Conservation (phyloP, 2,797 vertebrate genomes). For the Arnoldichthys spilopterus region DNA sequence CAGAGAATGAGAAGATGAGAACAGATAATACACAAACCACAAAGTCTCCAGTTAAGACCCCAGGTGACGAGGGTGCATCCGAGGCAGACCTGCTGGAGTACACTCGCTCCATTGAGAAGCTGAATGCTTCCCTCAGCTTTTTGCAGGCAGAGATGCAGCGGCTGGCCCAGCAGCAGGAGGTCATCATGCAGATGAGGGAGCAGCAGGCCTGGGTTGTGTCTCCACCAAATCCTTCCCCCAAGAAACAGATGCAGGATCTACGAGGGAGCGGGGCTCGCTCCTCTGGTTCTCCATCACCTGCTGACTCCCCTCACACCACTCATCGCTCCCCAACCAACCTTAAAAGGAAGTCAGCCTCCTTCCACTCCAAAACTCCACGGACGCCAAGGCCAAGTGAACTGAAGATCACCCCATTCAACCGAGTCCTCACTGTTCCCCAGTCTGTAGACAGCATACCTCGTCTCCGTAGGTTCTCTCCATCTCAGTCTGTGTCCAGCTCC, state of each 20-base stretch:
- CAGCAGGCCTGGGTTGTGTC: conserved; percentile 93
- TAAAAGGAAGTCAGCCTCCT: conserved; percentile 87
- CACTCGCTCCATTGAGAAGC: conserved; percentile 93
- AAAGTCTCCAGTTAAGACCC: conserved; percentile 75
- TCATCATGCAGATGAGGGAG: conserved; percentile 97
- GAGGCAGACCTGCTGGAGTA: conserved; percentile 93
- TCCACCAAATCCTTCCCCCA: conserved; percentile 86
- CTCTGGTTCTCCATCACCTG: conserved; percentile 83
- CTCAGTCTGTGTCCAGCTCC: conserved; percentile 86
- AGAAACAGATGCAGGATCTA: conserved; percentile 82
- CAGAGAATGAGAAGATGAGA: conserved; percentile 77
- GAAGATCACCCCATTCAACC: conserved; percentile 90
- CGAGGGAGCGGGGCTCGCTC: conserved; percentile 77
- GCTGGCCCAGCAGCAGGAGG: conserved; percentile 93
- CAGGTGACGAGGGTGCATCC: conserved; percentile 64
- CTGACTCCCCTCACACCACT: conserved; percentile 85
- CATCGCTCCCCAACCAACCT: conserved; percentile 90
- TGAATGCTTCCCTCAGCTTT: conserved; percentile 91
- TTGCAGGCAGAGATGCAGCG: conserved; percentile 97
- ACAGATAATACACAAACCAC: conserved; percentile 74
- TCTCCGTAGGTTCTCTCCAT: conserved; percentile 92
- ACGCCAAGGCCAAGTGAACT: conserved; percentile 91
- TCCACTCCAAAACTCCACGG: conserved; percentile 86
- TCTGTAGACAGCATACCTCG: conserved; percentile 97
- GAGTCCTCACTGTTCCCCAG: conserved; percentile 91